These are phyloP conservation scores for Corythornis cristatus DNA, from an alignment of 2,113 vertebrate genomes.

Conservation along the genomic window DNA sequence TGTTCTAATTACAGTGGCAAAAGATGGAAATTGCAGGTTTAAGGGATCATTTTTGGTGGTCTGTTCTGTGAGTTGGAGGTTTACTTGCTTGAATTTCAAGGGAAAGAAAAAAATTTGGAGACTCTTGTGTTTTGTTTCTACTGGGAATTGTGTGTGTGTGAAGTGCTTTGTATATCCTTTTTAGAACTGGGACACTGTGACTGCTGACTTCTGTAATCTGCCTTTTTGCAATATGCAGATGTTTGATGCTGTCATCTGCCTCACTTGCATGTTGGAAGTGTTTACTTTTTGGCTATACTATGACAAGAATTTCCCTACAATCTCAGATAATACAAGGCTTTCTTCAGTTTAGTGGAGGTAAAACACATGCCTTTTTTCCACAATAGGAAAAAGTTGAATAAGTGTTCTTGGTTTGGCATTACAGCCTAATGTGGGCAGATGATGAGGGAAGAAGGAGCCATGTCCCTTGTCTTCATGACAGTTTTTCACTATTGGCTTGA, in stretches of 20 bases:
- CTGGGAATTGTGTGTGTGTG: not conserved
- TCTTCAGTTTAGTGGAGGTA: not conserved
- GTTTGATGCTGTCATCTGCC: not conserved
- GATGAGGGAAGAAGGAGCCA: not conserved
- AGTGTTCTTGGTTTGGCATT: not conserved
- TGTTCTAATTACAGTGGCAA: not conserved
- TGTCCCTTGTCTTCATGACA: not conserved
- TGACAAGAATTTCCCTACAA: not conserved
- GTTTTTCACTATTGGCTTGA: not conserved
- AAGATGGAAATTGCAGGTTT: not conserved
- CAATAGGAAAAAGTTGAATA: not conserved
- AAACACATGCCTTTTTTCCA: not conserved
- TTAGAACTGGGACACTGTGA: not conserved
- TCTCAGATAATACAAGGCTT: not conserved
- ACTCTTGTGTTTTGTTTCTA: not conserved
- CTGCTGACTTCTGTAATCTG: not conserved
- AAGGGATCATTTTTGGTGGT: not conserved
- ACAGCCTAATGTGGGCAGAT: not conserved
- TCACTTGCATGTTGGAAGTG: not conserved
- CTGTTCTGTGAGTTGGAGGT: not conserved
- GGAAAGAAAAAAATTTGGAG: not conserved
- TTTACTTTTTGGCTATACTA: not conserved
- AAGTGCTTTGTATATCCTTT: not conserved
- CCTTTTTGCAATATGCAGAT: not conserved
- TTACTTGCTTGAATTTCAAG: not conserved